phyloP scores from a whole-genome alignment of 2,888 invertebrate genomes.

The Scrobipalpa atriplicella region DNA sequence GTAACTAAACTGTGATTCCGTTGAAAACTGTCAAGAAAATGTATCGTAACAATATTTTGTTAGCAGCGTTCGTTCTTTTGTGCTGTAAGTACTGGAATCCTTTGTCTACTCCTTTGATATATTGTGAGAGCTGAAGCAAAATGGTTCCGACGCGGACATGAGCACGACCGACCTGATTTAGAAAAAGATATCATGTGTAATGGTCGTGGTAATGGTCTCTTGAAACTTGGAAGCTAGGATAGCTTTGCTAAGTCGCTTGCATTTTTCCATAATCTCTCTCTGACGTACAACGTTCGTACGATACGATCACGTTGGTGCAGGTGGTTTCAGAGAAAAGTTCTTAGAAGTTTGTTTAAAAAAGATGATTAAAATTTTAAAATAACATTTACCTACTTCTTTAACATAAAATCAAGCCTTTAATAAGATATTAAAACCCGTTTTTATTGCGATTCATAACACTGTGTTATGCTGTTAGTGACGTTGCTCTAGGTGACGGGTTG shows the following conservation, averaged over 20 bases:
- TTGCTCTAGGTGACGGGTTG: too few relatives aligned
- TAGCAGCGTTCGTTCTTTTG: slow-evolving; percentile 31
- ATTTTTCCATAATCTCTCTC: neutral
- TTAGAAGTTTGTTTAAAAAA: too few relatives aligned
- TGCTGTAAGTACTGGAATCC: slow-evolving; percentile 37
- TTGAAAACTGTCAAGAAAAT: slow-evolving; percentile 32
- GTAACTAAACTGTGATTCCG: slow-evolving; percentile 6
- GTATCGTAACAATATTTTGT: slow-evolving; percentile 33
- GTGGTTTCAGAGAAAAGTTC: neutral
- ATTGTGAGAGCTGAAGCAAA: slow-evolving; percentile 18
- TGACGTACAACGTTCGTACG: neutral
- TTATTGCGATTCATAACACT: too few relatives aligned
- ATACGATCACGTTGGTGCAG: too few relatives aligned
- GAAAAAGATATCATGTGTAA: neutral
- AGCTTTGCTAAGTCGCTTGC: neutral
- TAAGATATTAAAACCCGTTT: neutral
- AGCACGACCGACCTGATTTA: neutral
- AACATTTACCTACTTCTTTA: too few relatives aligned
- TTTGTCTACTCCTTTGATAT: slow-evolving; percentile 22
- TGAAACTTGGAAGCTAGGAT: neutral
- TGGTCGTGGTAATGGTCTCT: neutral
- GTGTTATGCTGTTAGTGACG: too few relatives aligned
- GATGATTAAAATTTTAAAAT: too few relatives aligned
- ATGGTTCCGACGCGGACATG: slow-evolving; percentile 28
- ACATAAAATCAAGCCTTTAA: too few relatives aligned